Evolutionary conservation across 2,888 invertebrate species (phyloP).

Genomic region (Ormyrus nitidulus): DNA sequence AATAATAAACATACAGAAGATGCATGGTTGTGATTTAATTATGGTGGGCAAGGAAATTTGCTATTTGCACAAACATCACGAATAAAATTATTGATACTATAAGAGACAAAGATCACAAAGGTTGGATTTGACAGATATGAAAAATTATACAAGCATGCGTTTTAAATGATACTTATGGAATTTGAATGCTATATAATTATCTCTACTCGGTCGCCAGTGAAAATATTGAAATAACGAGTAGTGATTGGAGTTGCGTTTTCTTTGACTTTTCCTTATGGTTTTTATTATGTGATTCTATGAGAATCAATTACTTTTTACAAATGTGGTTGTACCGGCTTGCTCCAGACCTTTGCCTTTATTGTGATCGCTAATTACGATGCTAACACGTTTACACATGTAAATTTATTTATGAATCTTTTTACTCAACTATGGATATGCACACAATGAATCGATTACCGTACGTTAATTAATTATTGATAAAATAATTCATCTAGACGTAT

Average conservation of each 20-base stretch:
- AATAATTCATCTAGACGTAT: slow-evolving; percentile 25
- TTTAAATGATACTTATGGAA: slow-evolving; percentile 33
- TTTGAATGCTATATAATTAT: slow-evolving; percentile 53
- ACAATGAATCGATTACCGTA: slow-evolving; percentile 40
- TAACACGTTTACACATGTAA: slow-evolving; percentile 10
- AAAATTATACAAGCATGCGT: not conserved
- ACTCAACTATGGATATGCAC: slow-evolving; percentile 46
- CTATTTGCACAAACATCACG: slow-evolving; percentile 8
- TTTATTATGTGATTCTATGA: slow-evolving; percentile 54
- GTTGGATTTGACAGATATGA: slow-evolving; percentile 10
- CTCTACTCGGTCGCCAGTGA: slow-evolving; percentile 71
- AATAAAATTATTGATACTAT: slow-evolving; percentile 3
- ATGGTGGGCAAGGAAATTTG: slow-evolving; percentile 25
- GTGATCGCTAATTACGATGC: slow-evolving; percentile 19
- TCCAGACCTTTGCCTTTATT: slow-evolving; percentile 70
- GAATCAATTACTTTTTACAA: slow-evolving; percentile 55
- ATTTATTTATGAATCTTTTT: slow-evolving; percentile 35
- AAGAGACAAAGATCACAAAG: not conserved
- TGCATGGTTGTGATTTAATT: slow-evolving; percentile 27
- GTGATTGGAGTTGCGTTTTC: slow-evolving; percentile 74
- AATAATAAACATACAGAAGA: slow-evolving; percentile 2
- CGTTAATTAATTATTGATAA: slow-evolving; percentile 36
- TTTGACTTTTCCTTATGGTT: slow-evolving; percentile 53
- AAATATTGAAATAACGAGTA: slow-evolving; percentile 62
- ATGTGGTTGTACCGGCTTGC: slow-evolving; percentile 75